Conservation (phyloP, 2,888 invertebrate genomes). For the Pachymerium ferrugineum region DNA sequence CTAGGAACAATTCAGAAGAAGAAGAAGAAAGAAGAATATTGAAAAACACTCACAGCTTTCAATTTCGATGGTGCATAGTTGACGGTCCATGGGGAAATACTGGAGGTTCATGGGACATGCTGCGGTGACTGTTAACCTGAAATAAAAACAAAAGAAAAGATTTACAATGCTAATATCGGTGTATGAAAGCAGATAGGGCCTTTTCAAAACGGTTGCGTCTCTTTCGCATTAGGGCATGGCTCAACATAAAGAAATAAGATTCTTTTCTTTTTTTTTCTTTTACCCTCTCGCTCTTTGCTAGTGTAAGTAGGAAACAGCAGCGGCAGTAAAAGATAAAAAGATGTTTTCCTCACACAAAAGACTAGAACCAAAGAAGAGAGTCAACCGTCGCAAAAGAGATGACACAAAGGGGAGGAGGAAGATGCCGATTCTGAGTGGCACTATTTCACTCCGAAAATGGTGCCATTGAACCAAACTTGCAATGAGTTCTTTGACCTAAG, state of each 20-base stretch:
- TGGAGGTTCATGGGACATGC: constrained; percentile 94
- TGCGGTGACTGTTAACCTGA: constrained; percentile 84
- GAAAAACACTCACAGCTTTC: constrained; percentile 87
- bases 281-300: neutral
- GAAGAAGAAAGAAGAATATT: neutral
- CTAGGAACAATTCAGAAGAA: constrained; percentile 37
- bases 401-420: neutral
- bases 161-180: neutral
- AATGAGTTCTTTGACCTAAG: constrained; percentile 7
- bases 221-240: neutral
- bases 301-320: neutral
- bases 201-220: neutral
- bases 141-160: constrained; percentile 21
- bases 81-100: constrained; percentile 94
- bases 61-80: constrained; percentile 88
- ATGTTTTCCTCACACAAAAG: neutral
- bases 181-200: neutral
- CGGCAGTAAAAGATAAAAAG: neutral
- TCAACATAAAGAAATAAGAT: neutral
- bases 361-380: neutral
- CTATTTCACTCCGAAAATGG: neutral
- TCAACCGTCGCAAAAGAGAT: neutral
- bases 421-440: neutral
- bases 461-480: constrained; percentile 7
- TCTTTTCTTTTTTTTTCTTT: neutral